These are phyloP conservation scores for Myiozetetes cayanensis DNA, from an alignment of 2,113 vertebrate species.

Conservation along the genomic window DNA sequence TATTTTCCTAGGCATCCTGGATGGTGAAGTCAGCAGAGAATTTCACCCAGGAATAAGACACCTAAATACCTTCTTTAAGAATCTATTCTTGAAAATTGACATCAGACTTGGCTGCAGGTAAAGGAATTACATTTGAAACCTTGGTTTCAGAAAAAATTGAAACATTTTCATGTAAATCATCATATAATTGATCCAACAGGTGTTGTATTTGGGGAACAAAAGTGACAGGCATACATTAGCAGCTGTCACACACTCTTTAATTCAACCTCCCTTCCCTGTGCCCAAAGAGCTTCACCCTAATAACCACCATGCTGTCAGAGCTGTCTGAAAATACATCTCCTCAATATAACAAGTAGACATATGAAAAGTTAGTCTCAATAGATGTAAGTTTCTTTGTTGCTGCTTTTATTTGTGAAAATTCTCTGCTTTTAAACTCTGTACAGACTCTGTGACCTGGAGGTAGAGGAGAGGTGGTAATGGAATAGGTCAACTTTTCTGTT, in stretches of 20 bases:
- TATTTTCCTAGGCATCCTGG: neutral
- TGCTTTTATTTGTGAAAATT: conserved; percentile 49
- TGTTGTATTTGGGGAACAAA: neutral
- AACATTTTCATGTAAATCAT: conserved; percentile 56
- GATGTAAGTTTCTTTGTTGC: neutral
- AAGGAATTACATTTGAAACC: neutral
- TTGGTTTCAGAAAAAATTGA: conserved; percentile 32
- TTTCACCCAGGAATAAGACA: neutral
- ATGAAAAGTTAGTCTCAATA: neutral
- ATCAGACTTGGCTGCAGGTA: neutral
- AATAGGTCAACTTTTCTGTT: neutral
- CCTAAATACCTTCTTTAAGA: neutral
- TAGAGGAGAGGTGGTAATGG: neutral
- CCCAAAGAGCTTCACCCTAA: conserved; percentile 2
- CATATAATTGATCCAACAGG: conserved; percentile 34
- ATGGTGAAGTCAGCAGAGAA: neutral
- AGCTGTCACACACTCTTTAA: neutral
- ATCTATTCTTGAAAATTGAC: neutral
- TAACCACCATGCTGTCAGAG: conserved; percentile 33
- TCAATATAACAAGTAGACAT: conserved; percentile 9
- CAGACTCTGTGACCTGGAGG: neutral
- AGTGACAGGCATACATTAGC: conserved; percentile 25
- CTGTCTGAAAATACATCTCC: conserved; percentile 33
- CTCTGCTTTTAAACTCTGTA: neutral
- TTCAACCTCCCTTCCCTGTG: neutral